Evolutionary conservation across 2,888 invertebrate genomes (phyloP).

Genomic region (Melanostoma mellinum): DNA sequence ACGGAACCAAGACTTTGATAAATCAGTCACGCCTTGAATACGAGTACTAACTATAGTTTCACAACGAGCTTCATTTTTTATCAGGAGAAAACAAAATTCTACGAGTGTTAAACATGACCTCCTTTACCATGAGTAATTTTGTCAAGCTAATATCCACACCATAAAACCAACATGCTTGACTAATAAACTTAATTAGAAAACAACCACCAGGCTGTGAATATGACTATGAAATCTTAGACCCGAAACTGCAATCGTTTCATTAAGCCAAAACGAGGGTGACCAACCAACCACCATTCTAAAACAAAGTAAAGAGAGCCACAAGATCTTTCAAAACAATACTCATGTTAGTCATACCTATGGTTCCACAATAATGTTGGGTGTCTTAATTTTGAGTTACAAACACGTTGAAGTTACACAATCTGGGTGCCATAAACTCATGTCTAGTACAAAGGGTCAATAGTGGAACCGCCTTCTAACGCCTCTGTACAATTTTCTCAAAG

Average conservation of each 20-base stretch:
- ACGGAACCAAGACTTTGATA: background rate
- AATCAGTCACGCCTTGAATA: background rate
- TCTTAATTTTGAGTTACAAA: background rate
- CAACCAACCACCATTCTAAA: background rate
- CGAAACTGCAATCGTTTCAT: background rate
- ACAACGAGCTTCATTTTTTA: background rate
- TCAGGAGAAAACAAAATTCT: background rate
- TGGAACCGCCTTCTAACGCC: conserved; percentile 25
- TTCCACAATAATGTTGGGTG: background rate
- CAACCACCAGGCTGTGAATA: background rate
- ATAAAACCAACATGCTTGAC: conserved; percentile 8
- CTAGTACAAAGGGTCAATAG: conserved; percentile 42
- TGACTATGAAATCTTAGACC: background rate
- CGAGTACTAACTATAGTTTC: too few relatives aligned
- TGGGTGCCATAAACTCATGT: conserved; percentile 21
- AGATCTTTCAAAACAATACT: conserved; percentile 25
- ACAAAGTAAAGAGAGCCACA: background rate
- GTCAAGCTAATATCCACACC: background rate
- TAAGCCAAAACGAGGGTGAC: background rate
- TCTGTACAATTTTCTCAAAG: conserved; percentile 35
- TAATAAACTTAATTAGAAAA: conserved; percentile 18
- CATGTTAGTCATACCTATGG: background rate
- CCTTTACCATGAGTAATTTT: conserved; percentile 4
- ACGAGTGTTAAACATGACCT: background rate
- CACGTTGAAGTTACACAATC: conserved; percentile 25